Evolutionary conservation across 2,888 invertebrate genomes (phyloP).

Genomic region (Drosophila birchii): DNA sequence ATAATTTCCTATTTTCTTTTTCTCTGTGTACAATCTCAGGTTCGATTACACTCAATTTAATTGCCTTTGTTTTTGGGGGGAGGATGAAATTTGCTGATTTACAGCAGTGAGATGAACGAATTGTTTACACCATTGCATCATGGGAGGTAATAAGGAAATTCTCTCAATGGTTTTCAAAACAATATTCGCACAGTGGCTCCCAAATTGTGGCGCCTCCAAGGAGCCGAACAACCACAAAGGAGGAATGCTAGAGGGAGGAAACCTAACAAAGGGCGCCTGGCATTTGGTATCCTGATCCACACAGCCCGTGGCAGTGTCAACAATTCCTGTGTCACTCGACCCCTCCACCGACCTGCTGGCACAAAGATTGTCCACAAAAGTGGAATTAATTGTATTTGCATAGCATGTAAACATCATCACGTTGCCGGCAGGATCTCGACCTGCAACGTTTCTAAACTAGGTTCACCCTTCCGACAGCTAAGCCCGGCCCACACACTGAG

Average conservation of each 20-base stretch:
- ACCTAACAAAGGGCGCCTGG: conserved; percentile 20
- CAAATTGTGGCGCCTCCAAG: background rate
- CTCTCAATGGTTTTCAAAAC: background rate
- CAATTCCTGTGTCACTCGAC: conserved; percentile 57
- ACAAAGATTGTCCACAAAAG: conserved; percentile 72
- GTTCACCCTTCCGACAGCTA: conserved; percentile 18
- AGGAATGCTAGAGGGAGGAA: background rate
- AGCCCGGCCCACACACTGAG: conserved; percentile 18
- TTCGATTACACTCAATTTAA: conserved; percentile 21
- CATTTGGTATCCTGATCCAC: conserved; percentile 39
- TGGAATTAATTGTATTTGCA: conserved; percentile 81
- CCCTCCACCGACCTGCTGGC: conserved; percentile 38
- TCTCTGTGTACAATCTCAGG: background rate
- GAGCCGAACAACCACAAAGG: conserved; percentile 24
- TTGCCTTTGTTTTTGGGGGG: conserved; percentile 11
- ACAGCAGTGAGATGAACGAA: conserved; percentile 15
- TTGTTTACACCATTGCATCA: conserved; percentile 44
- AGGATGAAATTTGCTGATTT: conserved; percentile 9
- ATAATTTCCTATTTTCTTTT: background rate
- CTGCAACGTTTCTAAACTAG: conserved; percentile 52
- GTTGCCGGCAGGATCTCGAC: conserved; percentile 58
- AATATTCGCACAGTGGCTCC: background rate
- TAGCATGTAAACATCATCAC: conserved; percentile 76
- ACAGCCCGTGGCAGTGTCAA: conserved; percentile 57
- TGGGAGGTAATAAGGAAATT: conserved; percentile 19